Evolutionary conservation across 2,888 invertebrate species (phyloP), one percentile per base, ranked within the genome.

Genomic region (Parapristionchus giblindavisi): DNA sequence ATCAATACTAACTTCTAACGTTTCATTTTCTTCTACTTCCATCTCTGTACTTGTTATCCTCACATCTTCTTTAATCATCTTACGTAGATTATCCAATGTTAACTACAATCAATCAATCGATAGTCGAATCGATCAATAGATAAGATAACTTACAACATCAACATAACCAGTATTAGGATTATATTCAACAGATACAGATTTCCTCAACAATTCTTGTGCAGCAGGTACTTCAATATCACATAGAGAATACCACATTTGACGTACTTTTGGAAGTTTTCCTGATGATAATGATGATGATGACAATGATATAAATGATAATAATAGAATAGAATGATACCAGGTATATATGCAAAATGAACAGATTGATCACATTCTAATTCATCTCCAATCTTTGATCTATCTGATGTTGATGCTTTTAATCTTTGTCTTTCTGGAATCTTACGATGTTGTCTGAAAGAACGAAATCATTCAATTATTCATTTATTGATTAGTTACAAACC

Each of bases 171-270:
- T 73, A 24, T 71, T 56, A 14, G 76, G 65, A 52, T 73, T 65
- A n/a, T 38, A 38, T 17, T 77, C 76, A 14, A 63, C 48, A 56
- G 68, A 75, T 40, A 36, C 43, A 29, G 74, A 75, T 54, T 71
- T 75, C 17, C 48, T 54, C 32, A 81, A 61, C 34, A 76, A 65
- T 8, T 76, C 72, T 1, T 75, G 70, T 6, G 80, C 80, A 51
- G 66, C 43, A 5, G 76, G 75, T 17, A 89, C 82, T 36, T 88
- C 83, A 29, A 90, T 88, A 80, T 90, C 89, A 79, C 88, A 88
- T 11, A 89, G 81, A 74, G 89, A 89, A 81, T 90, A 90, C 83
- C 89, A 89, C 87, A 90, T 89, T 82, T 90, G 90, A 36, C 90
- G 84, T 71, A 89, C 88, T 3, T 88, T 86, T 0, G 90, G 90